phyloP scores from a whole-genome alignment of 2,113 vertebrate genomes.

The Pachycephala philippinensis region DNA sequence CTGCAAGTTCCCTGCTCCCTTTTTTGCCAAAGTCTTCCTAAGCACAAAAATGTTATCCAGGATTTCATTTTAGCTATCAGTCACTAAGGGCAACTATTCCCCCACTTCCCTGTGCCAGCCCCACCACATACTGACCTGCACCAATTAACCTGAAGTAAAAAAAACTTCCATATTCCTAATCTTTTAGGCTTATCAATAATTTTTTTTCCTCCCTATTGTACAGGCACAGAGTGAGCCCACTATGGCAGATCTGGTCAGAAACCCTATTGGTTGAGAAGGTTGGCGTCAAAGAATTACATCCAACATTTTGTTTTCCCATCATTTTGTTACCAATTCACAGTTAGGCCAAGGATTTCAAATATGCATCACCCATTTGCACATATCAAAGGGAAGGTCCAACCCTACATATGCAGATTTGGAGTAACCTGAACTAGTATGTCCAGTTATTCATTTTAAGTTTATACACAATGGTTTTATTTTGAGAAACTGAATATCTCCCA shows the following conservation, averaged over 20 bases:
- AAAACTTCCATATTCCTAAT: not conserved
- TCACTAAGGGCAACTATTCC: not conserved
- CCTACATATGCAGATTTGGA: not conserved
- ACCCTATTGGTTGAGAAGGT: rapidly evolving
- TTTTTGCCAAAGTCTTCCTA: not conserved
- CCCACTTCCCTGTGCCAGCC: rapidly evolving
- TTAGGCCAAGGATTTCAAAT: not conserved
- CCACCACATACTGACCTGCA: not conserved
- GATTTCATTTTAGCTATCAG: not conserved
- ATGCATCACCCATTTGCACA: not conserved
- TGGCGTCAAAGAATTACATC: not conserved
- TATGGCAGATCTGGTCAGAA: not conserved
- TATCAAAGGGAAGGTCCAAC: not conserved
- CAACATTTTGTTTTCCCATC: not conserved
- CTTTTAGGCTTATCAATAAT: not conserved
- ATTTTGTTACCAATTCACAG: not conserved
- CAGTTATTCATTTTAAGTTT: not conserved
- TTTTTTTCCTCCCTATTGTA: not conserved
- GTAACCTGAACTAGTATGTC: not conserved
- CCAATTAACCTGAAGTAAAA: not conserved
- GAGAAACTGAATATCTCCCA: not conserved
- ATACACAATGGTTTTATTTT: not conserved
- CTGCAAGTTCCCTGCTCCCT: not conserved
- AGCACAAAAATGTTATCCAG: not conserved
- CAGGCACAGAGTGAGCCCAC: not conserved